Evolutionary conservation across 2,113 vertebrate genomes (phyloP).

Genomic region (Falco punctatus): DNA sequence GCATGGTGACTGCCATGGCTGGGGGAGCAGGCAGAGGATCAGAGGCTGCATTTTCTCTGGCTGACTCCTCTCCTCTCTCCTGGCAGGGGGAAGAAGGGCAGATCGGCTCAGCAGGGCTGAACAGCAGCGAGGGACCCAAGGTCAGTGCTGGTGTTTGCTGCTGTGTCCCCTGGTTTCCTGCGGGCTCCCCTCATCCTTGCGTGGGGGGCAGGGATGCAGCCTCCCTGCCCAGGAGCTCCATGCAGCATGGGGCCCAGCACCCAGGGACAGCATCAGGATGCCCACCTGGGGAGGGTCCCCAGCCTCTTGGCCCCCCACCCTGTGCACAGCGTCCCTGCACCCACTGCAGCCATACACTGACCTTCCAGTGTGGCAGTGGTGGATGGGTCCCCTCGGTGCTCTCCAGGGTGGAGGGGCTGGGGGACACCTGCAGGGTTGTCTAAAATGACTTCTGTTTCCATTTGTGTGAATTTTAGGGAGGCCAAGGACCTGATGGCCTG

Average conservation of each 20-base stretch:
- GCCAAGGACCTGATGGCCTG: constrained; percentile 79
- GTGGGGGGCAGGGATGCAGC: rapidly evolving
- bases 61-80: not conserved
- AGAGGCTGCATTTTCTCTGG: not conserved
- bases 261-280: not conserved
- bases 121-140: constrained; percentile 82
- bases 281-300: not conserved
- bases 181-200: rapidly evolving
- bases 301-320: not conserved
- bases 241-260: not conserved
- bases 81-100: constrained; percentile 84
- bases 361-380: rapidly evolving
- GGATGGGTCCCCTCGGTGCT: not conserved
- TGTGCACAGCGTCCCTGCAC: rapidly evolving
- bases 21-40: not conserved
- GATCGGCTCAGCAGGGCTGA: constrained; percentile 75
- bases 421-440: not conserved
- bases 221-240: not conserved
- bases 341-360: rapidly evolving
- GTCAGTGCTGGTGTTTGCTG: constrained; percentile 35
- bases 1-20: not conserved
- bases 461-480: constrained; percentile 76
- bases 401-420: rapidly evolving
- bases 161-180: not conserved
- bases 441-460: not conserved